phyloP scores from a whole-genome alignment of 2,888 invertebrate genomes.

The Sceliomorpha sp. region DNA sequence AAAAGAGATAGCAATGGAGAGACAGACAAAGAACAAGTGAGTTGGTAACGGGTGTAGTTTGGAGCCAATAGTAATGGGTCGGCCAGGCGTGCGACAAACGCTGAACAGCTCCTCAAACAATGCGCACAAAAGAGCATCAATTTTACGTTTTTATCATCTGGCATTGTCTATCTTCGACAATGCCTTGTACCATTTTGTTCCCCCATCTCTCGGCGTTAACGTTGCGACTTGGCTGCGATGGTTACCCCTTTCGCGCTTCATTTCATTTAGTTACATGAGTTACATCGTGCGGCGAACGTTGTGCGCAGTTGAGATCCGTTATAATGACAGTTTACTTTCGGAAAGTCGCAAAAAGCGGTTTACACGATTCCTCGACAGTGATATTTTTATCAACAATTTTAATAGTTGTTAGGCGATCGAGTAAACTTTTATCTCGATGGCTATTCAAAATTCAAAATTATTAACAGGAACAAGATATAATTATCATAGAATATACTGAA shows the following conservation, averaged over 20 bases:
- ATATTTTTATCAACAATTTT: background rate
- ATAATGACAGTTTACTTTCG: constrained; percentile 31
- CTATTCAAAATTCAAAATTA: too few species aligned
- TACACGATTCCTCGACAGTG: background rate
- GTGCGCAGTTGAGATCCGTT: constrained; percentile 29
- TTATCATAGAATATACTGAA: too few species aligned
- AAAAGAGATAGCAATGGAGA: constrained; percentile 17
- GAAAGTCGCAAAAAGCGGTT: constrained; percentile 16
- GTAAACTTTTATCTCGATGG: too few species aligned
- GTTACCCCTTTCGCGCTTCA: constrained; percentile 45
- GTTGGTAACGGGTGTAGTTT: constrained; percentile 62
- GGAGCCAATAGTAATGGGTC: constrained; percentile 73
- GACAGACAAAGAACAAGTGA: constrained; percentile 26
- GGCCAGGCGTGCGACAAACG: constrained; percentile 76
- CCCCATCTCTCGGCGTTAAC: constrained; percentile 53
- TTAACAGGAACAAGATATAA: too few species aligned
- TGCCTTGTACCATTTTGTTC: constrained; percentile 56
- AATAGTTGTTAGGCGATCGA: too few species aligned
- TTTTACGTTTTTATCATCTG: constrained; percentile 78
- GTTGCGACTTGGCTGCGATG: constrained; percentile 34
- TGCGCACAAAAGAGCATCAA: constrained; percentile 78
- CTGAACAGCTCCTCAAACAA: constrained; percentile 75
- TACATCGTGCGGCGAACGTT: constrained; percentile 39
- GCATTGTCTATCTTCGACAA: constrained; percentile 78
- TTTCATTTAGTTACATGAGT: constrained; percentile 49